These are phyloP conservation scores for Micrasema longulum DNA, from an alignment of 1,140 invertebrate species.

Conservation along the genomic window DNA sequence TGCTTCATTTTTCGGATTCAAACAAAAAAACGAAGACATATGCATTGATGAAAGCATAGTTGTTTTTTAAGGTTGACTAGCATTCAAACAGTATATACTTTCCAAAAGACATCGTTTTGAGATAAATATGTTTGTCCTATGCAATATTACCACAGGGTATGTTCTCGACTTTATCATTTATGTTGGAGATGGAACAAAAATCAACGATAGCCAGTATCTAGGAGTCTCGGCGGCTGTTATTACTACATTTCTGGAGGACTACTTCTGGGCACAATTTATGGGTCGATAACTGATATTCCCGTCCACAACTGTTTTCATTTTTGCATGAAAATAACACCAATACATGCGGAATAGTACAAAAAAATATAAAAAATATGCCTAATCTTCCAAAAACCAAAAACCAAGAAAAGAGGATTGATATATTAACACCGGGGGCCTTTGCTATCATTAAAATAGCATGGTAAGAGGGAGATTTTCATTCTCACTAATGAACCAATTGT, in stretches of 20 bases:
- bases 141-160: background rate
- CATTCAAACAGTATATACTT: background rate
- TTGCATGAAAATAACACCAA: too few species aligned
- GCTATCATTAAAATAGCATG: too few species aligned
- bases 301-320: background rate
- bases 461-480: too few species aligned
- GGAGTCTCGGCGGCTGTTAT: background rate
- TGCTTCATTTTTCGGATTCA: background rate
- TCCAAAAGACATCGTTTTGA: background rate
- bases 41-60: background rate
- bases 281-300: background rate
- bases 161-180: background rate
- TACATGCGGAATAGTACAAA: too few species aligned
- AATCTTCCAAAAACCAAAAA: background rate
- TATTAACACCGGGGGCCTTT: too few species aligned
- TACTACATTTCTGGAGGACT: background rate
- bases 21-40: background rate
- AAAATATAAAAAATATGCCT: background rate
- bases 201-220: background rate
- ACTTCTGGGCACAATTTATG: background rate
- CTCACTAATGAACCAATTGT: background rate
- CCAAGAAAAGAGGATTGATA: too few species aligned
- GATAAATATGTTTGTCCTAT: background rate
- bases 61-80: background rate
- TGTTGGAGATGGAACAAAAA: too few species aligned